Percentiles rank a stretch among this genome's conserved stretches.
Conservation (phyloP, 1,140 invertebrate species). For the Calephelis virginiensis region DNA sequence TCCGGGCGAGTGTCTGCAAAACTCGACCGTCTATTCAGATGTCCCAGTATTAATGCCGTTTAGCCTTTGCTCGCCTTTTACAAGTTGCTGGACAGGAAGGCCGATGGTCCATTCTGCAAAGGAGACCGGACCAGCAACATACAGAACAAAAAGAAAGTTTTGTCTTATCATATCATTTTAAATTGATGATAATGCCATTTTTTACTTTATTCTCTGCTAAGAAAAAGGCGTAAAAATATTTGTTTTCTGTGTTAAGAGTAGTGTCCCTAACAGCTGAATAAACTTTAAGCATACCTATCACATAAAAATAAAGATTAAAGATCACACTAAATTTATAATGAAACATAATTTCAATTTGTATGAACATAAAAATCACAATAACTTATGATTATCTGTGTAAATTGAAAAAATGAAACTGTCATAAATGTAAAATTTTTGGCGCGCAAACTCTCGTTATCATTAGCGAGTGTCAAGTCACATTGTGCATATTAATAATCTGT, state of each 20-base stretch:
- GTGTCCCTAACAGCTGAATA: too few relatives aligned
- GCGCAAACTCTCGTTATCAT: slow-evolving; percentile 7
- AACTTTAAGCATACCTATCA: neutral
- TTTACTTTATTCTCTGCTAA: neutral
- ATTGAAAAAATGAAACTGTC: slow-evolving; percentile 5
- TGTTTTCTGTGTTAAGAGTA: too few relatives aligned
- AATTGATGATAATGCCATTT: neutral
- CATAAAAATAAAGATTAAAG: neutral
- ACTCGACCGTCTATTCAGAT: too few relatives aligned
- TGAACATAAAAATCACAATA: neutral
- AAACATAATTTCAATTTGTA: neutral
- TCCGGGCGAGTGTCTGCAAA: too few relatives aligned
- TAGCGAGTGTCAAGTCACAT: slow-evolving; percentile 5
- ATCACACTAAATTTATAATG: neutral
- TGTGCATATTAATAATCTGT: slow-evolving; percentile 7
- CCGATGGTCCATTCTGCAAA: too few relatives aligned
- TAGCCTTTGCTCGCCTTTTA: too few relatives aligned
- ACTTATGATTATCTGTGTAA: slow-evolving; percentile 11
- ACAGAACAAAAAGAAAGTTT: too few relatives aligned
- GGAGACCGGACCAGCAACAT: too few relatives aligned
- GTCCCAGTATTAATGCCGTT: too few relatives aligned
- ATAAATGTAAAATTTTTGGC: slow-evolving; percentile 15
- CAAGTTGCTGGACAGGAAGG: too few relatives aligned
- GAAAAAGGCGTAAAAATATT: neutral
- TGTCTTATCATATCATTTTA: too few relatives aligned